These are phyloP conservation scores for Drosophila fulvimacula DNA, from an alignment of 2,888 invertebrate species.

Conservation along the genomic window DNA sequence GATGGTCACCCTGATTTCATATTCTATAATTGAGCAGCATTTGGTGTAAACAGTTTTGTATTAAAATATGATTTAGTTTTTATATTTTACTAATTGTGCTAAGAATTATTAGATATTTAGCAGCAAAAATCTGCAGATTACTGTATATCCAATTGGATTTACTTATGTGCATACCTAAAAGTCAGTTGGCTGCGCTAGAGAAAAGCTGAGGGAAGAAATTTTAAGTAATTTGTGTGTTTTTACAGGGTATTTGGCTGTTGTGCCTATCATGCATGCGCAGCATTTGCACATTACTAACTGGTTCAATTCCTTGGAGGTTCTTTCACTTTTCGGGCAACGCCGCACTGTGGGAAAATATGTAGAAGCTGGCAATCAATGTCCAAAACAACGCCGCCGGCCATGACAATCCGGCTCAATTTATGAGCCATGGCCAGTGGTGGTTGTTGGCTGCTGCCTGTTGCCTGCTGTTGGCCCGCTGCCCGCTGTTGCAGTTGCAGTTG, in stretches of 20 bases:
- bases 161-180: background rate
- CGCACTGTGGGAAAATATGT: constrained; percentile 78
- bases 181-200: background rate
- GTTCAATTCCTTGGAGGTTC: constrained; percentile 50
- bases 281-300: constrained; percentile 44
- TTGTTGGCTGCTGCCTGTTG: constrained; percentile 13
- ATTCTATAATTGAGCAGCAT: background rate
- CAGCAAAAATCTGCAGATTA: background rate
- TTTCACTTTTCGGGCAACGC: constrained; percentile 70
- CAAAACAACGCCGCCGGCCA: constrained; percentile 68
- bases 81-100: too few relatives aligned
- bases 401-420: constrained; percentile 75
- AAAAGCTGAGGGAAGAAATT: background rate
- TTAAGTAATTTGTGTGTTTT: background rate
- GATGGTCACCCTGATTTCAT: background rate
- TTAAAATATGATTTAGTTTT: too few relatives aligned
- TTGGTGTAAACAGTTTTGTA: background rate
- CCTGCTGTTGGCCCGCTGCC: constrained; percentile 10
- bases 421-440: constrained; percentile 54
- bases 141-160: background rate
- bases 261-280: background rate
- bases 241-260: constrained; percentile 31
- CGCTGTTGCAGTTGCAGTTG: constrained; percentile 36
- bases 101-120: too few relatives aligned
- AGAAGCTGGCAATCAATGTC: constrained; percentile 80